A percentile compares a stretch with the other conserved stretches of the same genome.
These are phyloP conservation scores for Centropus unirufus DNA, from an alignment of 2,113 vertebrate genomes.

Conservation along the genomic window DNA sequence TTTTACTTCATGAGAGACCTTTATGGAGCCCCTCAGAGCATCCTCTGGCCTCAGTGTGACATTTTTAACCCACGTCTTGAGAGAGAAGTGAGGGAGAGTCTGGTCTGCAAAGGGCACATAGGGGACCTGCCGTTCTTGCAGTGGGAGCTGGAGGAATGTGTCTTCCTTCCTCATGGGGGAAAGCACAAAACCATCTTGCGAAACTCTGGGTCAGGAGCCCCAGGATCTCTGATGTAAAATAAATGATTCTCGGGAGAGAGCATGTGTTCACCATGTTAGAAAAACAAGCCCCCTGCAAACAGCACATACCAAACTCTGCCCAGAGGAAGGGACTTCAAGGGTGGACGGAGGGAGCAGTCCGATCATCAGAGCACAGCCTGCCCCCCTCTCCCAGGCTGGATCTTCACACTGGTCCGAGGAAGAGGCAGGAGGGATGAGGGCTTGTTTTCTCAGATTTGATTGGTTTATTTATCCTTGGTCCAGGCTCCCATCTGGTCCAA, in stretches of 20 bases:
- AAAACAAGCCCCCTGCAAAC: slow-evolving; percentile 82
- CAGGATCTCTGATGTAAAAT: slow-evolving; percentile 86
- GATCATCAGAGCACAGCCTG: slow-evolving; percentile 54
- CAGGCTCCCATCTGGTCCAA: slow-evolving; percentile 77
- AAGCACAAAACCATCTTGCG: slow-evolving; percentile 72
- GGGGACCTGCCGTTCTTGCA: slow-evolving; percentile 11
- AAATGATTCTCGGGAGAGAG: slow-evolving; percentile 83
- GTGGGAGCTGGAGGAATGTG: slow-evolving; percentile 45
- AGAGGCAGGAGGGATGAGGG: slow-evolving; percentile 71
- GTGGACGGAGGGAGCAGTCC: slow-evolving; percentile 56
- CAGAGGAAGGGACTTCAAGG: slow-evolving; percentile 65
- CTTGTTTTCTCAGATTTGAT: slow-evolving; percentile 90
- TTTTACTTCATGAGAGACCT: neutral
- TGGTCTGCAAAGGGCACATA: neutral
- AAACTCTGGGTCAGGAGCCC: slow-evolving; percentile 52
- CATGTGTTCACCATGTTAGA: slow-evolving; percentile 94
- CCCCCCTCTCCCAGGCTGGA: slow-evolving; percentile 16
- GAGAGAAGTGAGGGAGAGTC: neutral
- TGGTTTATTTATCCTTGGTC: slow-evolving; percentile 87
- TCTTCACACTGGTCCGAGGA: slow-evolving; percentile 48
- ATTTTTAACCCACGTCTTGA: slow-evolving; percentile 16
- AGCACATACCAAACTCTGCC: slow-evolving; percentile 68
- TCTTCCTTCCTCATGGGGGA: slow-evolving; percentile 49
- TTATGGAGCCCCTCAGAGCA: neutral
- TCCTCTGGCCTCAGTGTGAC: neutral